These are phyloP conservation scores for Macropodus opercularis DNA, from an alignment of 2,797 vertebrate genomes.

Conservation along the genomic window DNA sequence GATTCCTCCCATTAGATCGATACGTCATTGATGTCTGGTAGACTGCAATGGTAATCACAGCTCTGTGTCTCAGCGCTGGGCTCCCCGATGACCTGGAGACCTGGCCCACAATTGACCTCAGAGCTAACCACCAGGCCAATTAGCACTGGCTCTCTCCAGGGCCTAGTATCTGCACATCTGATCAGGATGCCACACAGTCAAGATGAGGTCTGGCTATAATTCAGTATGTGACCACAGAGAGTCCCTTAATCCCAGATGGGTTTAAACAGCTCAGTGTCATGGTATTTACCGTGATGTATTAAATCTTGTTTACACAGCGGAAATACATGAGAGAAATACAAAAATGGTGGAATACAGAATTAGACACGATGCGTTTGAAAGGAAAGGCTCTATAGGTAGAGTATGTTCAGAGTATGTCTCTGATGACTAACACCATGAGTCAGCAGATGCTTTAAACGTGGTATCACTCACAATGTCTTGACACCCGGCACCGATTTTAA, in stretches of 20 bases:
- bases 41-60: conserved; percentile 45
- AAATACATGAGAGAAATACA: conserved; percentile 1
- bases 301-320: background rate
- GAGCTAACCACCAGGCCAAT: conserved; percentile 69
- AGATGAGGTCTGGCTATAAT: conserved; percentile 24
- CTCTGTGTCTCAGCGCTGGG: conserved; percentile 31
- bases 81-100: conserved; percentile 48
- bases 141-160: conserved; percentile 53
- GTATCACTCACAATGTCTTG: no score
- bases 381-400: background rate
- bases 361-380: background rate
- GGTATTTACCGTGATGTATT: background rate
- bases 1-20: conserved; percentile 44
- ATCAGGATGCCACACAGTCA: conserved; percentile 52
- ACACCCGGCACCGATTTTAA: no score
- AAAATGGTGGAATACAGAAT: background rate
- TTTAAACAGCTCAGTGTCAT: conserved; percentile 8
- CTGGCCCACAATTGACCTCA: conserved; percentile 62
- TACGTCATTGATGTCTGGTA: conserved; percentile 48
- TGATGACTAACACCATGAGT: no score
- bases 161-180: conserved; percentile 48
- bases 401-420: background rate
- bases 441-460: no score
- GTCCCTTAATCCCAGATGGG: conserved; percentile 6
- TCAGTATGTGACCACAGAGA: conserved; percentile 23